A percentile compares a stretch with the other conserved stretches of the same genome.
Conservation (phyloP, 2,888 invertebrate species). For the Vandiemenella viatica region DNA sequence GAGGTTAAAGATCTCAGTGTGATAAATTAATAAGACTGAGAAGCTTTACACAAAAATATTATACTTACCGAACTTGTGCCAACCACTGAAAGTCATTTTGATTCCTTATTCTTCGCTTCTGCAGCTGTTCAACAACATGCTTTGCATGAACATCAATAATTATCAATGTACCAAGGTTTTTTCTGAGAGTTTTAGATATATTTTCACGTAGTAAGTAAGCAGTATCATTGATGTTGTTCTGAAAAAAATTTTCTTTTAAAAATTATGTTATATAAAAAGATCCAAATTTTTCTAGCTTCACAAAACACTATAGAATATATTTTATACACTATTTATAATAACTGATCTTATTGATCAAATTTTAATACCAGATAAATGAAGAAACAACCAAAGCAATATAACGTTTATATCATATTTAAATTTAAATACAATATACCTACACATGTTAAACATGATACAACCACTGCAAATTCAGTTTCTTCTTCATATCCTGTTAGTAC, state of each 20-base stretch:
- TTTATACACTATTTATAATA: neutral
- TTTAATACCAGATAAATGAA: too few relatives aligned
- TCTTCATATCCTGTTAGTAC: too few relatives aligned
- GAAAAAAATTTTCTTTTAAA: slow-evolving; percentile 11
- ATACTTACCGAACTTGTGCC: slow-evolving; percentile 45
- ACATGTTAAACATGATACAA: too few relatives aligned
- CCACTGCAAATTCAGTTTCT: too few relatives aligned
- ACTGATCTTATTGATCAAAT: neutral
- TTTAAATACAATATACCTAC: too few relatives aligned
- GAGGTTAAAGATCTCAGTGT: too few relatives aligned
- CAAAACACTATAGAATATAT: neutral
- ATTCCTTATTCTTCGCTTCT: slow-evolving; percentile 44
- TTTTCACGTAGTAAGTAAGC: slow-evolving; percentile 60
- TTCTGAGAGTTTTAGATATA: slow-evolving; percentile 52
- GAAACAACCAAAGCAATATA: too few relatives aligned
- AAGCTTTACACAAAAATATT: too few relatives aligned
- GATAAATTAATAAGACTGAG: too few relatives aligned
- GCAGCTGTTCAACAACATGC: slow-evolving; percentile 56
- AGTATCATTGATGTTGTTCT: slow-evolving; percentile 52
- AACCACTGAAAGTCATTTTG: slow-evolving; percentile 75
- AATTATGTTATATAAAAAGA: neutral
- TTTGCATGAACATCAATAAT: slow-evolving; percentile 76
- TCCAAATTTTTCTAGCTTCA: neutral
- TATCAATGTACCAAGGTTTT: slow-evolving; percentile 66
- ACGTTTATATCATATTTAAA: too few relatives aligned